phyloP scores from a whole-genome alignment of 1,140 invertebrate genomes.

The Drosophila burlai region DNA sequence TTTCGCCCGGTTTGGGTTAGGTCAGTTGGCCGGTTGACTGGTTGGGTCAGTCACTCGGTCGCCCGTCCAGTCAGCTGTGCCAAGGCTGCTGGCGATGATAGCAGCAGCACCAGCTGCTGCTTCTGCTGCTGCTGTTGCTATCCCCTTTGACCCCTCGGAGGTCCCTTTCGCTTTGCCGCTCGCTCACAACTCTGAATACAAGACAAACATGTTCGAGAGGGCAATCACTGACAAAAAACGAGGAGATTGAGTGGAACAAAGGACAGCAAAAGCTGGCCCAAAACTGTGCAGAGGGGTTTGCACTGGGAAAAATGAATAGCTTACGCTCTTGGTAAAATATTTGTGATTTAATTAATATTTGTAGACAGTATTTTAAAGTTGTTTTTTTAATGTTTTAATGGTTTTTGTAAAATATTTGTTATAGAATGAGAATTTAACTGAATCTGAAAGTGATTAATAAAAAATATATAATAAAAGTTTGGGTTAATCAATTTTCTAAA shows the following conservation, averaged over 20 bases:
- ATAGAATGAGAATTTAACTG: no score
- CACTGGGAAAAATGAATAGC: background rate
- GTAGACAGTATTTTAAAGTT: no score
- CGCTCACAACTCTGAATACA: constrained; percentile 24
- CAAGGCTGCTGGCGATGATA: constrained; percentile 43
- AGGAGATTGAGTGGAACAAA: constrained; percentile 15
- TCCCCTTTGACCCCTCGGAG: constrained; percentile 10
- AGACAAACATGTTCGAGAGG: constrained; percentile 62
- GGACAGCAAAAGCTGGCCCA: constrained; percentile 31
- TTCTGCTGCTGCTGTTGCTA: background rate
- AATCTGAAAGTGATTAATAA: no score
- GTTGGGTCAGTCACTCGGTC: constrained; percentile 41
- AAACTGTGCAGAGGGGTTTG: constrained; percentile 31
- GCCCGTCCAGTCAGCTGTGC: constrained; percentile 36
- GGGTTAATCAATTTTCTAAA: no score
- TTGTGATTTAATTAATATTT: no score
- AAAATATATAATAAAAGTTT: no score
- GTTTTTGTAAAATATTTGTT: no score
- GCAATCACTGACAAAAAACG: constrained; percentile 32
- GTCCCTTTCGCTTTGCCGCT: constrained; percentile 19
- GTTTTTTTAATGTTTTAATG: no score
- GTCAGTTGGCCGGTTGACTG: constrained; percentile 25
- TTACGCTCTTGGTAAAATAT: no score
- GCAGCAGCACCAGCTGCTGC: constrained; percentile 12
- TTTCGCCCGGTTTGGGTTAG: constrained; percentile 5